Conservation (phyloP, 2,888 invertebrate species). For the Ctena decussata region DNA sequence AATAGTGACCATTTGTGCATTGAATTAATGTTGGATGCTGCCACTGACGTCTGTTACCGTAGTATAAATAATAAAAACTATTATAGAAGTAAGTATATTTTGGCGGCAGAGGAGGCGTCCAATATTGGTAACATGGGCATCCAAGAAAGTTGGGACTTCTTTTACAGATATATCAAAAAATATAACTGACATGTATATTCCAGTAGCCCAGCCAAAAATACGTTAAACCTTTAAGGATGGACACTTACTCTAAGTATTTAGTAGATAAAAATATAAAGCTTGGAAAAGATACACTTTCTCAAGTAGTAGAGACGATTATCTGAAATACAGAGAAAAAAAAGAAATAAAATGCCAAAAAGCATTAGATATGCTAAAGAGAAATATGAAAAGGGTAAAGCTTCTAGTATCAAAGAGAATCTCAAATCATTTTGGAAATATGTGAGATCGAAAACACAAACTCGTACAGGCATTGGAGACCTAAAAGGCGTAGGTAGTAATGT, state of each 20-base stretch:
- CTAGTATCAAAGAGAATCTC: background rate
- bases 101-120: background rate
- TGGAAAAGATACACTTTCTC: background rate
- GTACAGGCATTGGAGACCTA: background rate
- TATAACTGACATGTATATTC: background rate
- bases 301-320: background rate
- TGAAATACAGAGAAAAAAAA: background rate
- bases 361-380: background rate
- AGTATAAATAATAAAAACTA: conserved; percentile 4
- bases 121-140: background rate
- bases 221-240: background rate
- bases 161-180: background rate
- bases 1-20: conserved; percentile 4
- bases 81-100: background rate
- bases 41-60: background rate
- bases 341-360: background rate
- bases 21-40: background rate
- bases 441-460: background rate
- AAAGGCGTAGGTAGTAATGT: background rate
- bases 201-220: background rate
- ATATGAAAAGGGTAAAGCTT: background rate
- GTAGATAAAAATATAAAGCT: background rate
- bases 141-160: conserved; percentile 1
- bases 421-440: conserved; percentile 16
- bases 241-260: background rate